Evolutionary conservation across 2,797 vertebrate species (phyloP), one percentile per base, ranked within the genome.

Genomic region (Arrhamphus sclerolepis): DNA sequence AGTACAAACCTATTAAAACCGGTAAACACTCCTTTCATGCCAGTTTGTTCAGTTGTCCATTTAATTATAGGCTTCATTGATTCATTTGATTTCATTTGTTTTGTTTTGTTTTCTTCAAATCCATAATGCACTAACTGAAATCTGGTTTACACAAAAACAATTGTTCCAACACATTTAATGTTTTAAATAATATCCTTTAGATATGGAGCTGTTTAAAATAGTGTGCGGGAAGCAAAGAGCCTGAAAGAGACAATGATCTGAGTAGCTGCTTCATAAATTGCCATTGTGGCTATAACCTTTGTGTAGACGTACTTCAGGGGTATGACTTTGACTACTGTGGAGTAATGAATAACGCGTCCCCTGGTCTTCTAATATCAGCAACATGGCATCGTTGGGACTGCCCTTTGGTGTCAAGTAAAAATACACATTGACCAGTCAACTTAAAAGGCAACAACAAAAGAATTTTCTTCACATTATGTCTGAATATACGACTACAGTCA

Each of bases 361-460:
- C 34, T 7, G 7, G 21, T 11, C 13, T 39, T 20, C 13, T 2
- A 24, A n/a, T 6, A 26, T 62, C 40, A 44, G 16, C 41, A 38
- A 43, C 13, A 44, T 24, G 22, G 31, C 11, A 39, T 20, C 0
- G 19, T 17, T 16, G 4, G 13, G 2, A n/a, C 14, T 9, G 16
- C 26, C 22, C 13, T 53, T 26, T 52, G 20, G 20, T 53, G 40
- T 44, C 7, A 34, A 52, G 20, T 41, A 11, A 18, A 42, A 44
- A 51, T 14, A 22, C 22, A 16, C n/a, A 5, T 44, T 62, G 20
- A 19, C 28, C 14, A 34, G 28, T 53, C 29, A 62, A 41, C 46
- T 18, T 46, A 24, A 62, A 19, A 18, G 28, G 22, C 44, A 13
- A 52, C 17, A 39, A 44, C 59, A 52, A 24, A 28, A 40, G 17